Conservation (phyloP, 2,888 invertebrate species). For the Hermaeophaga mercurialis region DNA sequence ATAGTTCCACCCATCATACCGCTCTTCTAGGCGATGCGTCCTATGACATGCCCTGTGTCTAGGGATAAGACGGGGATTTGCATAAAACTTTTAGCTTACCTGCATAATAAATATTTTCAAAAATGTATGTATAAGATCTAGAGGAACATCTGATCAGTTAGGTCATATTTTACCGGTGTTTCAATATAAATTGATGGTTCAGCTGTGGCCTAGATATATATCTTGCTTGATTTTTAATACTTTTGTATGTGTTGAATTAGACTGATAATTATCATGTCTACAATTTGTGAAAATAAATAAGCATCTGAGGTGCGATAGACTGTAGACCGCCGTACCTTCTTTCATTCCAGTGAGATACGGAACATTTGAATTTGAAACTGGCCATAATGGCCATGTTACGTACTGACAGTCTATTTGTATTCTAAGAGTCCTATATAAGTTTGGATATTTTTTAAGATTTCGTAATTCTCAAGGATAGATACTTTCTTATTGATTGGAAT, state of each 20-base stretch:
- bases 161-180: no score
- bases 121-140: no score
- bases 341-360: slow-evolving; percentile 52
- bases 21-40: no score
- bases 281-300: slow-evolving; percentile 52
- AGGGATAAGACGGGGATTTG: no score
- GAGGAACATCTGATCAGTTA: no score
- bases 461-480: slow-evolving; percentile 55
- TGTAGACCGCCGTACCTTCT: slow-evolving; percentile 55
- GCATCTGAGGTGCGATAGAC: slow-evolving; percentile 53
- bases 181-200: slow-evolving; percentile 34
- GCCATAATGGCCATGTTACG: slow-evolving; percentile 32
- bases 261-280: slow-evolving; percentile 48
- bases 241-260: slow-evolving; percentile 55
- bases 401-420: slow-evolving; percentile 56
- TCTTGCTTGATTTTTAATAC: slow-evolving; percentile 56
- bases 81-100: no score
- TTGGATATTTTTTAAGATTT: slow-evolving; percentile 57
- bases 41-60: no score
- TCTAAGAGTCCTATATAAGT: slow-evolving; percentile 54
- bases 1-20: no score
- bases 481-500: slow-evolving; percentile 37
- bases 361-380: slow-evolving; percentile 42
- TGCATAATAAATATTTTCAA: no score
- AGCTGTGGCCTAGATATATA: slow-evolving; percentile 48